Conservation (phyloP, 2,113 vertebrate genomes). For the Raphicerus campestris region DNA sequence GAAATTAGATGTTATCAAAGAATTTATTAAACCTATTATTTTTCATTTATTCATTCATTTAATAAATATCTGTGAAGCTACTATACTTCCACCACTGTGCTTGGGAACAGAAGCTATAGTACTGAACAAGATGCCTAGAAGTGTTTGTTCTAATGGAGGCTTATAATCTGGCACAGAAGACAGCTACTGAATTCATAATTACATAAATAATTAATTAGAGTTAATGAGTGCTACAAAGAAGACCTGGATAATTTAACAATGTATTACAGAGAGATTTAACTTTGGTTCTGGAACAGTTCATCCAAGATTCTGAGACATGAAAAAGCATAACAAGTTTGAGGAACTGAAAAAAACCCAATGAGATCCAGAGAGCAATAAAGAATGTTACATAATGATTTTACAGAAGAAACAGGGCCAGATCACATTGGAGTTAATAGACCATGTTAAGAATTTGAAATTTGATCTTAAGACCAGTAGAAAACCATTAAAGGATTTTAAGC, state of each 20-base stretch:
- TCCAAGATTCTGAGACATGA: conserved; percentile 14
- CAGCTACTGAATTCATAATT: background rate
- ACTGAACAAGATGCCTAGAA: background rate
- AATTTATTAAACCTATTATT: conserved; percentile 13
- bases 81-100: background rate
- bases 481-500: background rate
- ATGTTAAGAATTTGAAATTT: conserved; percentile 16
- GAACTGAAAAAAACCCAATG: background rate
- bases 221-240: background rate
- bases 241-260: background rate
- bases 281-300: background rate
- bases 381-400: background rate
- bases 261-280: background rate
- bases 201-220: background rate
- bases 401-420: background rate
- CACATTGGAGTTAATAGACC: background rate
- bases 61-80: conserved; percentile 16
- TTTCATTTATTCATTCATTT: conserved; percentile 12
- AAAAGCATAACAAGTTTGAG: background rate
- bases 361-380: background rate
- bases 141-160: background rate
- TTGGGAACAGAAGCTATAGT: background rate
- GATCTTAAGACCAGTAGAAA: background rate
- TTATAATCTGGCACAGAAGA: background rate
- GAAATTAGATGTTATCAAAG: conserved; percentile 5